Evolutionary conservation across 2,888 invertebrate species (phyloP).

Genomic region (Macrosiphum euphorbiae): DNA sequence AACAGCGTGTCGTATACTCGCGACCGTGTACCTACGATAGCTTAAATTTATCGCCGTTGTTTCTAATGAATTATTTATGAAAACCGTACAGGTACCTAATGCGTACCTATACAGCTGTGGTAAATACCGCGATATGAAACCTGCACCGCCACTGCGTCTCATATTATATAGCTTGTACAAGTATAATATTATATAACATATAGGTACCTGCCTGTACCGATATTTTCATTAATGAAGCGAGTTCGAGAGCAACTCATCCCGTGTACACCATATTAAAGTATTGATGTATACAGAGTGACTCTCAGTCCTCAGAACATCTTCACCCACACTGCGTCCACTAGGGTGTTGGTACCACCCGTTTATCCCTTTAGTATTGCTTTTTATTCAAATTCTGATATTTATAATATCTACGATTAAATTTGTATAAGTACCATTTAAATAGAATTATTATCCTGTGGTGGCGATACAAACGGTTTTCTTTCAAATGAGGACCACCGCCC

Average conservation of each 20-base stretch:
- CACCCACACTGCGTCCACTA: no score
- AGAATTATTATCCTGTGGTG: no score
- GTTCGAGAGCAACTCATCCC: background rate
- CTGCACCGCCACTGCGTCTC: background rate
- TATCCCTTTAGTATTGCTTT: no score
- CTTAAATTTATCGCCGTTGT: background rate
- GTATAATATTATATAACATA: background rate
- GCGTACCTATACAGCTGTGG: background rate
- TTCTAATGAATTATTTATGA: background rate
- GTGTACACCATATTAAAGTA: background rate
- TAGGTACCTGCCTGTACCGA: background rate
- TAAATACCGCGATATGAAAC: background rate
- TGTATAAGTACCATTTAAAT: no score
- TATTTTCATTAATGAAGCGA: slow-evolving; percentile 1
- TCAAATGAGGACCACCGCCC: no score
- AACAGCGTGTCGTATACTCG: background rate
- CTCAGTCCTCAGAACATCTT: no score
- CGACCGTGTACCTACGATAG: background rate
- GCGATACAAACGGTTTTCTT: no score
- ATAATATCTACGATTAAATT: no score
- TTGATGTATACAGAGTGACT: no score
- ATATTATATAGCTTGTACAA: no score
- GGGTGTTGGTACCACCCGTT: no score
- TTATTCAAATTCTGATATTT: no score
- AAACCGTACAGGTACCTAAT: background rate